Base-by-base conservation (phyloP, 2,888 invertebrate genomes). In the Tanypteryx hageni region DNA sequence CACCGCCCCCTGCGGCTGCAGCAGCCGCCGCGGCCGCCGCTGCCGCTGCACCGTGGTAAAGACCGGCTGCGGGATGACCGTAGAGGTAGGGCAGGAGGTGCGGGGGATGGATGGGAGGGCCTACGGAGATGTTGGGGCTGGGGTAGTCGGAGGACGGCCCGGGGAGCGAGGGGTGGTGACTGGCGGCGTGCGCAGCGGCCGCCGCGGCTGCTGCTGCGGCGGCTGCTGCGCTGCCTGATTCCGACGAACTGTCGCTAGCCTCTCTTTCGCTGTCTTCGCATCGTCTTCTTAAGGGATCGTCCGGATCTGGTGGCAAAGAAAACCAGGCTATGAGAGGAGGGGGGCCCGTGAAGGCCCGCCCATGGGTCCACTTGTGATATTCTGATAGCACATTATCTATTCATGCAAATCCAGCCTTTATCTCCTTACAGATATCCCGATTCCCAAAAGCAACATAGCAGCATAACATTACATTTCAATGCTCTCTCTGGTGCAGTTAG, bases 51-150 rank as follows among this genome's bases (percentile, higher is more conserved):
- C 94, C 92, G 94, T 94, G 82, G 95, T 98, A 99, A 93, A 99
- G 96, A 61, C 98, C 98, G 27, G 86, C 86, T 27, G 86, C 86
- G 56, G 96, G 96, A 92, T 97, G 98, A 64, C 98, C 98, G 95
- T 99, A 99, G 92, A 99, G 97, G 96, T 99, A 99, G 94, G 99
- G 99, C 94, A 99, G 96, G 94, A 98, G 96, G 95, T 97, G 97
- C 64, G 98, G 97, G 92, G 98, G 98, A 94, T 99, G 99, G 86
- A 98, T 97, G 85, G 98, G 98, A 81, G 99, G 99, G 92, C 99
- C 99, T 81, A 99, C 97, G 61, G 98, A 98, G 93, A 99, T 98
- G 95, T 99, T 99, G 31, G 99, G 99, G 93, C 98, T 97, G 0
- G 98, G 98, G 93, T 98, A 98, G 94, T 96, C 95, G 95, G 95